Base-by-base conservation (phyloP, 2,888 invertebrate genomes). In the Microplitis manilae region DNA sequence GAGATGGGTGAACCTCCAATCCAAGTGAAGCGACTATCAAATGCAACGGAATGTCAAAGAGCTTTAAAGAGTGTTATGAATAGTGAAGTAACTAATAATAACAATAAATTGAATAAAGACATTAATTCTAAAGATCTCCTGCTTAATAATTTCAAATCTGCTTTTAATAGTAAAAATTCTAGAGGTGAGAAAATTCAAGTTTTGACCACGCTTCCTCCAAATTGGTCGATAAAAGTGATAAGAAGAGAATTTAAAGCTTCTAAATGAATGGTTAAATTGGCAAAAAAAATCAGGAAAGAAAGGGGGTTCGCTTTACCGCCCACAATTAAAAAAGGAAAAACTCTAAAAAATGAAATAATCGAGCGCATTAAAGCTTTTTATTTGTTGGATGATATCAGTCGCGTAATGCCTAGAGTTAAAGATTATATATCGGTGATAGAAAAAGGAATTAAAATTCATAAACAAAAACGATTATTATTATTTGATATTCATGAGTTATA, bases 401-500 rank as follows among this genome's bases (percentile, higher is more conserved):
- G 68, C n/a, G 50, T 68, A 38, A 67, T 50, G 75, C 68, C 75
- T 30, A 40, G 75, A 20, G 60, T 68, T 5, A 75, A 75, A 40
- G 75, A 75, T 5, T 75, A 20, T 59, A 20, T 59, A 41, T 50
- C 68, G 5, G 59, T 75, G 13, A 5, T 41, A 41, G 67, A 68
- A 59, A 50, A 68, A 59, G 68, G 61, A 39, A 62, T 50, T 20
- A 73, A 61, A 62, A 61, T 76, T 61, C 72, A 77, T n/a, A 61
- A 20, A 59, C 69, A 76, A 75, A 71, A 77, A 74, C 67, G 74
- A 74, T 68, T 77, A 6, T 65, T 77, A 9, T 74, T 78, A 79
- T n/a, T n/a, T n/a, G n/a, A 79, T 73, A 59, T 79, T 8, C 59
- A 65, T 60, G 79, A 79, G 72, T 13, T 72, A 17, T 68, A 79